Evolutionary conservation across 64 coral and sea anemone genomes (phyloP), one percentile per base, ranked within the genome.

Genomic region (Dendronephthya gigantea): DNA sequence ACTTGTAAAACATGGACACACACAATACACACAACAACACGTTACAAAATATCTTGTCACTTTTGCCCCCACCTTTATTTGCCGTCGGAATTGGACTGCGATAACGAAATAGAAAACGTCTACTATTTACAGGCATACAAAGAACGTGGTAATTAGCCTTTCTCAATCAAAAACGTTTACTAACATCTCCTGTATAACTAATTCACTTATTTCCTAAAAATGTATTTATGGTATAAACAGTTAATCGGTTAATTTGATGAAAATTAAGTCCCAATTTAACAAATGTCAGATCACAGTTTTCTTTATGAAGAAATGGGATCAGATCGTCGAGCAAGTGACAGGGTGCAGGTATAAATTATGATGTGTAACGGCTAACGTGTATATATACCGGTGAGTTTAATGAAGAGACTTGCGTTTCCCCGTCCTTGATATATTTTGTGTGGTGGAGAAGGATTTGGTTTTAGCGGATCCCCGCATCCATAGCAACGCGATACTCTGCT

Each of bases 391-490:
- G 16, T 23, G 83, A 85, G 10, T 56, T 39, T 12, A 49, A 56
- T n/a, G 83, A 28, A 15, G 83, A 85, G 13, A 56, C 32, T 35
- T 85, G 83, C 34, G 33, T 19, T 27, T 56, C n/a, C 27, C 83
- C 83, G 31, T 85, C 83, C 15, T 85, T 85, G 22, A 3, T 33
- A 33, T 85, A 85, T 35, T 52, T 85, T 9, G 48, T 34, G 34
- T 13, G 72, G 72, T 34, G 32, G 2, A 79, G 30, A 19, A 9
- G 72, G 72, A 4, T 19, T 33, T 12, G 72, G 7, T 19, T 79
- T 79, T 39, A 79, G 22, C 15, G 22, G 30, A 4, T 79, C 36
- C 15, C 72, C 32, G 22, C 72, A 79, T 0, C 72, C 72, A 39
- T 34, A 79, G 36, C 72, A 79, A 12, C 32, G 30, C 10, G 72